A percentile compares a stretch with the other conserved stretches of the same genome.
Evolutionary conservation across 2,797 vertebrate genomes (phyloP).

Genomic region (Gadopsis bispinosus): DNA sequence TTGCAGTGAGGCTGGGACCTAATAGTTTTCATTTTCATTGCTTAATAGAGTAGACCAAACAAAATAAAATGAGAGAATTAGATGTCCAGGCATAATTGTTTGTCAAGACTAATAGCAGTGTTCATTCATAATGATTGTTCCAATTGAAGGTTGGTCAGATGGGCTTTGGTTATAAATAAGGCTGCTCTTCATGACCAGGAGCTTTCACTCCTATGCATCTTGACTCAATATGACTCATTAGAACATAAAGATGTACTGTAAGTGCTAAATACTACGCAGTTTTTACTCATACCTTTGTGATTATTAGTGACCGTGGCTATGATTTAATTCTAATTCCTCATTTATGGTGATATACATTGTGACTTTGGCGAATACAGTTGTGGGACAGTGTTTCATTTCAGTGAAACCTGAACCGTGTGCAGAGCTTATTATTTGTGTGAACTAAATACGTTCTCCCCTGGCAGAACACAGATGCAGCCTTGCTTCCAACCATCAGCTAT

Average conservation of each 20-base stretch:
- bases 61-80: constrained; percentile 28
- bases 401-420: background rate
- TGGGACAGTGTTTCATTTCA: background rate
- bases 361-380: background rate
- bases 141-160: constrained; percentile 24
- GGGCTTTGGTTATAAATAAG: constrained; percentile 9
- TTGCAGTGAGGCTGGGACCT: constrained; percentile 28
- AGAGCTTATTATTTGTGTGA: background rate
- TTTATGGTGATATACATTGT: background rate
- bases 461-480: constrained; percentile 96
- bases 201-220: background rate
- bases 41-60: constrained; percentile 52
- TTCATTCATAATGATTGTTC: constrained; percentile 27
- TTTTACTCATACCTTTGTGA: background rate
- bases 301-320: background rate
- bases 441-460: background rate
- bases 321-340: background rate
- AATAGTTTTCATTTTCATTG: constrained; percentile 36
- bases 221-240: background rate
- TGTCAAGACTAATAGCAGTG: constrained; percentile 29
- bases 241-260: background rate
- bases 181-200: background rate
- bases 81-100: constrained; percentile 32
- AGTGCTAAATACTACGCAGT: background rate
- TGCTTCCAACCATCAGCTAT: constrained; percentile 96